Conservation (phyloP, 2,113 vertebrate species). For the Paracanthobrama guichenoti region DNA sequence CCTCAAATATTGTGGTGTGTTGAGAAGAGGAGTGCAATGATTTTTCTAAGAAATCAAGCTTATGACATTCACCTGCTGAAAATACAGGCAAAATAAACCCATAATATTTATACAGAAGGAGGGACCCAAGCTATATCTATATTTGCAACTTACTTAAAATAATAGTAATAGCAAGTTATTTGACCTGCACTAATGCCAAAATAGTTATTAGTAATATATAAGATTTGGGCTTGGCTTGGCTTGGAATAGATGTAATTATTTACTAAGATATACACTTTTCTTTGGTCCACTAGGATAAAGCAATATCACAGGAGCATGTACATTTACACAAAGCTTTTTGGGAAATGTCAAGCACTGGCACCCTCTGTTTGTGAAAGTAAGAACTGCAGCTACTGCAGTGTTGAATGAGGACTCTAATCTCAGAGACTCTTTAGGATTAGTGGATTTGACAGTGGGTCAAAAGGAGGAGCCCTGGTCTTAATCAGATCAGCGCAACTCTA, state of each 20-base stretch:
- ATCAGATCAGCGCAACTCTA: constrained; percentile 54
- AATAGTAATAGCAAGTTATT: not conserved
- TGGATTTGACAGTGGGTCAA: constrained; percentile 47
- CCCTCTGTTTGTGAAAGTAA: constrained; percentile 47
- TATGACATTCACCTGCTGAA: not conserved
- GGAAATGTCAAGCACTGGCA: not conserved
- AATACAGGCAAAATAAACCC: not conserved
- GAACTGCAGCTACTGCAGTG: constrained; percentile 40
- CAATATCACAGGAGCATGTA: not conserved
- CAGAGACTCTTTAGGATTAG: constrained; percentile 43
- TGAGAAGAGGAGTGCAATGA: not conserved
- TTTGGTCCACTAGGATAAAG: not conserved
- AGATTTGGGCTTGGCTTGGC: not conserved
- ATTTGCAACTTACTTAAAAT: no score
- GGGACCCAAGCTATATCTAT: not conserved
- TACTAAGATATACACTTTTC: not conserved
- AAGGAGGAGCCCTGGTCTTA: constrained; percentile 51
- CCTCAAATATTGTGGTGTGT: not conserved
- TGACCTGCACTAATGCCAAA: not conserved
- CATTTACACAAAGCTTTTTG: not conserved
- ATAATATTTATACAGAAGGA: not conserved
- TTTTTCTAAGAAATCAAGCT: not conserved
- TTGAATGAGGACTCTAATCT: constrained; percentile 39
- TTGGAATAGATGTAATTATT: not conserved
- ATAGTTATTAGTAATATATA: not conserved